A percentile compares a stretch with the other conserved stretches of the same genome.
Evolutionary conservation across 2,888 invertebrate genomes (phyloP).

Genomic region (Bombyx huttoni): DNA sequence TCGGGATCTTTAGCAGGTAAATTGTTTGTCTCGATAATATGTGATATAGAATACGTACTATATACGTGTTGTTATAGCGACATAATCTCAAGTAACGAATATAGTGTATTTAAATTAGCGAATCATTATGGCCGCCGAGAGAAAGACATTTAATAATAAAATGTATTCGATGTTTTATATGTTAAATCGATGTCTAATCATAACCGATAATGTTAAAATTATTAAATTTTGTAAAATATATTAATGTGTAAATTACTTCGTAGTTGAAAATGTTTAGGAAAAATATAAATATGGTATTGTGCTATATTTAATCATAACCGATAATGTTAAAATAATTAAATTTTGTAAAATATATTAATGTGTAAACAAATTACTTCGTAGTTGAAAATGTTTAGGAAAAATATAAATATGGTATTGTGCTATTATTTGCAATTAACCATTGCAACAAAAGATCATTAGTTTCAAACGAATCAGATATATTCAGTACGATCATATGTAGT

Average conservation of each 20-base stretch:
- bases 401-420: constrained; percentile 6
- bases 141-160: constrained; percentile 34
- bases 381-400: constrained; percentile 7
- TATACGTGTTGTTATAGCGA: constrained; percentile 39
- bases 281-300: constrained; percentile 7
- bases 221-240: constrained; percentile 17
- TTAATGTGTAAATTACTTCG: not conserved
- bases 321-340: constrained; percentile 16
- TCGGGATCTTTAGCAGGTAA: constrained; percentile 31
- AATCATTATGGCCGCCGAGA: constrained; percentile 28
- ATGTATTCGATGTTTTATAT: constrained; percentile 30
- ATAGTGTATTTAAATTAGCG: constrained; percentile 17
- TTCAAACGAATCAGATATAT: not conserved
- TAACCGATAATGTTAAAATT: constrained; percentile 22
- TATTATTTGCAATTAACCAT: not conserved
- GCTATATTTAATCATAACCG: constrained; percentile 42
- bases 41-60: constrained; percentile 61
- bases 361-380: constrained; percentile 5
- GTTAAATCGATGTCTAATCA: constrained; percentile 45
- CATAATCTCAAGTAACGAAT: constrained; percentile 47
- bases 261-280: constrained; percentile 6
- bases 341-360: constrained; percentile 16
- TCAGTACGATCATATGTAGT: not conserved
- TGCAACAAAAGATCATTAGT: not conserved
- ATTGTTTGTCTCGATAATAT: constrained; percentile 52